Base-by-base conservation (phyloP, 2,113 vertebrate genomes). In the Cottus gobio region DNA sequence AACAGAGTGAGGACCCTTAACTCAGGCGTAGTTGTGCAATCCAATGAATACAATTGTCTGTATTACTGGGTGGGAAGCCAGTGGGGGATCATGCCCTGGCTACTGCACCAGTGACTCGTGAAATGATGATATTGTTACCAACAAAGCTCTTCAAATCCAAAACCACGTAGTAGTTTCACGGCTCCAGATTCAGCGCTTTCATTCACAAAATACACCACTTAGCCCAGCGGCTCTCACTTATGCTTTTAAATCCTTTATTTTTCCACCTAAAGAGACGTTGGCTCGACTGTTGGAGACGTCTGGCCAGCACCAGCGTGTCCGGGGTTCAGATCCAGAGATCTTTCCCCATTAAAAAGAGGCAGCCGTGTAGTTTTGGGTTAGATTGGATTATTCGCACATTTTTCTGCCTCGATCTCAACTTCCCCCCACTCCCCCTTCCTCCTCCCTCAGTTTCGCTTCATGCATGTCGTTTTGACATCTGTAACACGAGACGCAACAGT, bases 201-300 rank as follows among this genome's bases (percentile, higher is more conserved):
- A 75, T 82, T 83, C 63, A 77, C 46, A 85, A 76, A 67, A 61
- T 30, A 12, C 24, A 6, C 13, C 20, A 58, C 60, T 79, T 57
- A 52, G 42, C 31, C 8, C 2, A 76, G 36, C 13, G 46, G 15
- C 71, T 66, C 13, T 67, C 34, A 77, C 67, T 73, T 42, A 22
- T 42, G 30, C 84, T 63, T 50, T 82, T 62, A 78, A 87, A 82
- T 48, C 61, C 56, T 71, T 71, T 66, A 62, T 75, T 81, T 81
- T 77, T 71, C 69, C 69, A 54, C 42, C 39, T 63, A 57, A 77
- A 72, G 62, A 72, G 7, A 64, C n/a, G 15, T 37, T 80, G 77
- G 67, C 66, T 18, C 18, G n/a, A 62, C 30, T 26, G 28, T 8
- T 16, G 39, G 7, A 48, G 64, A 5, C 15, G 63, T 73, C 62